Base-by-base conservation (phyloP, 2,888 invertebrate genomes). In the Epinotia nisella region DNA sequence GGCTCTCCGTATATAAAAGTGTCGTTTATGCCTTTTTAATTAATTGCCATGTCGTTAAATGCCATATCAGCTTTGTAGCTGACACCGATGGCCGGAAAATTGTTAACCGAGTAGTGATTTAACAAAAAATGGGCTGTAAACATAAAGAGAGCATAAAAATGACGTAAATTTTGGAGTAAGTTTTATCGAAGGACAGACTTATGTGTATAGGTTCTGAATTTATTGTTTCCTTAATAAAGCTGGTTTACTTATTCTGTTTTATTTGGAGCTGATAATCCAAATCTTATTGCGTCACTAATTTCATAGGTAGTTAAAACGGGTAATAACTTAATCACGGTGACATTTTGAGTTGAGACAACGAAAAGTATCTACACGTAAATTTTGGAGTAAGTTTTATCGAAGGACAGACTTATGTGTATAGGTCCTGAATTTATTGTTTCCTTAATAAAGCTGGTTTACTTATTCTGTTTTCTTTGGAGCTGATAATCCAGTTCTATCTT, bases 1-100 rank as follows among this genome's bases (percentile, higher is more conserved):
- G 93, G 86, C 90, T 85, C 86, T 88, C 83, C 83, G 90, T 90
- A 87, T 90, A 92, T 94, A 94, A 94, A 94, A 93, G 90, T 91
- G 90, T 90, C 90, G 90, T 93, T 93, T 93, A 93, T 91, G 86
- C 84, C 85, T 91, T 93, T 93, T 93, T 93, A 93, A 93, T 93
- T 93, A 93, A 93, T 93, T 93, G 92, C 91, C 86, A 80, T 85
- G 87, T 86, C 91, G 89, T 93, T 92, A 92, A 90, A 90, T 82
- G 87, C 87, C 88, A 89, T 91, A 92, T 92, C 92, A 92, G 88
- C 88, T 87, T 88, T 89, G 88, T 90, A 84, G 85, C 81, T 87
- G 87, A 91, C 88, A 86, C 85, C 86, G 89, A 90, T 88, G 87
- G 86, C 82, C 86, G 86, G 87, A 85, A 89, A 90, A 90, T 90